Base-by-base conservation (phyloP, 1,140 invertebrate species). In the Heliconius nattereri region DNA sequence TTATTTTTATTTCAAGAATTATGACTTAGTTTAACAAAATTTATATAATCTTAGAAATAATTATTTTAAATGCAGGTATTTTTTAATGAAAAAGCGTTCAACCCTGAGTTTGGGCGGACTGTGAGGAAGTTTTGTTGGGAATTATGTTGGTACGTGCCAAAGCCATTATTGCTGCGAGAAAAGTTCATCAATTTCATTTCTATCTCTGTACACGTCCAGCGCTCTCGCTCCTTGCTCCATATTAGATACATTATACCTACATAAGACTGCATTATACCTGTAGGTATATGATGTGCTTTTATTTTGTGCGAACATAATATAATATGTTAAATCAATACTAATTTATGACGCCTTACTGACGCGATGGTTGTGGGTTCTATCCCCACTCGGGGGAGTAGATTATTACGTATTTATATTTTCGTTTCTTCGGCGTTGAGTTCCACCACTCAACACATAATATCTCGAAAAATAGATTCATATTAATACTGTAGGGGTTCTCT, bases 141-240 rank as follows among this genome's bases (percentile, higher is more conserved):
- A 95, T 95, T 95, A 95, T 95, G 93, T 94, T 91, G 93, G 94
- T 94, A 95, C 94, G 94, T 95, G 94, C 94, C 92, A 94, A 95
- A 95, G 93, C 94, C 94, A 95, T 95, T 95, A 95, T 95, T 95
- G 94, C 93, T 92, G 92, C 91, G 89, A 90, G 91, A 92, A 93
- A 94, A 94, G 92, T 93, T 94, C 91, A 94, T 94, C 92, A 94
- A 94, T 93, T 94, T 94, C 92, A 93, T 94, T 94, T 91, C 90
- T 91, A 89, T 89, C 87, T 87, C 84, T 87, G 86, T 85, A 87
- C 88, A 90, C 86, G 86, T 87, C 86, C 85, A 84, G 81, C 81
- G 80, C 54, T 81, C 79, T 81, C 79, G 76, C 78, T 81, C 82
- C 76, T 54, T 54, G 45, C 26, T 66, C 60, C 60, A 29, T 66